A percentile compares a stretch with the other conserved stretches of the same genome.
Evolutionary conservation across 1,140 invertebrate species (phyloP).

Genomic region (Drosophila fuyamai): DNA sequence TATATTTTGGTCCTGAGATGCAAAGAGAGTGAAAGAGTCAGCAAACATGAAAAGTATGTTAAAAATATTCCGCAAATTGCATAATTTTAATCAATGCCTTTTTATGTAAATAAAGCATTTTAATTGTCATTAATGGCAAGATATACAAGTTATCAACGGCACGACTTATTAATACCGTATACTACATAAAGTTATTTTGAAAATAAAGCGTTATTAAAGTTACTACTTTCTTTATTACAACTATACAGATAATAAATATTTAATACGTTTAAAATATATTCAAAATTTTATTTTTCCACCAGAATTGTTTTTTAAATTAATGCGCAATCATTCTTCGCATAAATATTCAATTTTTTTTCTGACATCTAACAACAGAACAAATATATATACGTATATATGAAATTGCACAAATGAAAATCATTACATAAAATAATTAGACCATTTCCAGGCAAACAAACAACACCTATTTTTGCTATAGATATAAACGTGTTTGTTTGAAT

Average conservation of each 20-base stretch:
- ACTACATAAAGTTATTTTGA: too few species aligned
- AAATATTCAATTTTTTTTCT: constrained; percentile 9
- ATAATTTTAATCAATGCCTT: constrained; percentile 32
- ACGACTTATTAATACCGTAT: neutral
- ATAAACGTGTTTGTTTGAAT: constrained; percentile 27
- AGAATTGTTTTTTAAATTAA: constrained; percentile 21
- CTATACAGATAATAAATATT: neutral
- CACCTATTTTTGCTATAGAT: constrained; percentile 9
- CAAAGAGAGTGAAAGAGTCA: neutral
- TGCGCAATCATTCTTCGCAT: constrained; percentile 41
- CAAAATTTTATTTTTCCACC: neutral
- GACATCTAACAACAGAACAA: constrained; percentile 3
- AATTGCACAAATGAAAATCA: constrained; percentile 39
- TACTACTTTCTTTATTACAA: too few species aligned
- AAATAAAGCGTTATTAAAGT: too few species aligned
- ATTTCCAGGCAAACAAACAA: constrained; percentile 18
- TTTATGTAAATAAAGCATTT: constrained; percentile 42
- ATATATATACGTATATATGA: constrained; percentile 20
- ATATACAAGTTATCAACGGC: neutral
- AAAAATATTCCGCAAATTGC: constrained; percentile 30
- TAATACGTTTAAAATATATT: neutral
- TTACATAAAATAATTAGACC: constrained; percentile 45
- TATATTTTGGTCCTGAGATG: constrained; percentile 12
- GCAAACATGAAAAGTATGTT: neutral
- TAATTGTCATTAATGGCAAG: constrained; percentile 60